Percentiles rank a stretch among this genome's conserved stretches.
These are phyloP conservation scores for Limnephilus lunatus DNA, from an alignment of 2,888 invertebrate genomes.

Conservation along the genomic window DNA sequence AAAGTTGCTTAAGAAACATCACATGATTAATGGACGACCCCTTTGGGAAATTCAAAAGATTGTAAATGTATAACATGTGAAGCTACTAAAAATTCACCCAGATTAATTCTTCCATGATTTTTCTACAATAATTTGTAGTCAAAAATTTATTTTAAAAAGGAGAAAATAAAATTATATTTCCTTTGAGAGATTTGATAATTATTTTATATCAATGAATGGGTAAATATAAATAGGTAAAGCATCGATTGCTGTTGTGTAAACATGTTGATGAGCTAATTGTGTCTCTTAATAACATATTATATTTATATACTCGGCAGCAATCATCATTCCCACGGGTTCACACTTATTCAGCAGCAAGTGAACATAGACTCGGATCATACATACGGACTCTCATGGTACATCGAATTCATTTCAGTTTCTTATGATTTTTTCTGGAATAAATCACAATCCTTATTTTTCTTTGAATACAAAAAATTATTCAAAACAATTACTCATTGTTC, in stretches of 20 bases:
- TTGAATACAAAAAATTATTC: not conserved
- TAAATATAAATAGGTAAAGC: not conserved
- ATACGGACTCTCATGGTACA: slow-evolving; percentile 75
- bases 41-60: not conserved
- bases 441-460: not conserved
- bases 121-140: not conserved
- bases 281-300: slow-evolving; percentile 35
- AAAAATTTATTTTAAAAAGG: not conserved
- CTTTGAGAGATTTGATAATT: not conserved
- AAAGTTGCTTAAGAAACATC: too few species aligned
- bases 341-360: slow-evolving; percentile 76
- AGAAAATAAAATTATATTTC: not conserved
- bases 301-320: slow-evolving; percentile 71
- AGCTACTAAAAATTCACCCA: not conserved
- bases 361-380: slow-evolving; percentile 76
- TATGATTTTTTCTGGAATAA: slow-evolving; percentile 41
- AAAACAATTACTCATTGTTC: not conserved
- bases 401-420: slow-evolving; percentile 68
- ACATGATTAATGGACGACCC: too few species aligned
- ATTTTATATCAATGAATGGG: not conserved
- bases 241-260: not conserved
- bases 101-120: not conserved
- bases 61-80: not conserved
- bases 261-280: slow-evolving; percentile 4
- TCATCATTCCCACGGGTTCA: slow-evolving; percentile 75